A percentile compares a stretch with the other conserved stretches of the same genome.
These are phyloP conservation scores for Anas platyrhynchos DNA, from an alignment of 2,113 vertebrate species.

Conservation along the genomic window DNA sequence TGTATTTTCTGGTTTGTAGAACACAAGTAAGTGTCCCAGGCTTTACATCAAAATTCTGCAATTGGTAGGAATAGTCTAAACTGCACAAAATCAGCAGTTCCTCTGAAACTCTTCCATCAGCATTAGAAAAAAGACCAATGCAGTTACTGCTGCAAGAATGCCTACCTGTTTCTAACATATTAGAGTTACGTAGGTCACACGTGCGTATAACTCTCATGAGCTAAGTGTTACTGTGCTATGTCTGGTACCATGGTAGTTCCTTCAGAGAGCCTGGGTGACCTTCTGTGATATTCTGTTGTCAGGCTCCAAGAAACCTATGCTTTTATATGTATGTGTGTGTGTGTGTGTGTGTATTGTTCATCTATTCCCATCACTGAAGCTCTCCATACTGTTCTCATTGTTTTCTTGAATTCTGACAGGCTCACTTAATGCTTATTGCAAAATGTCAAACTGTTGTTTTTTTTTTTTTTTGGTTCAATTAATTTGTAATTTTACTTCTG, in stretches of 20 bases:
- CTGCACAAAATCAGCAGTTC: background rate
- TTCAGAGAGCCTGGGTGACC: background rate
- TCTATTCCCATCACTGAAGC: background rate
- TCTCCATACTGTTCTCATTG: background rate
- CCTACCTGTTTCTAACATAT: background rate
- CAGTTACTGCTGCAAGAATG: background rate
- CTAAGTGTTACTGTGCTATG: background rate
- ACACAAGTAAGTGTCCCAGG: background rate
- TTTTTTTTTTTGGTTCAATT: background rate
- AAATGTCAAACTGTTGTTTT: background rate
- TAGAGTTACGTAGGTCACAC: accelerated
- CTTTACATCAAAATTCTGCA: background rate
- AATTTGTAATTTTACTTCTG: background rate
- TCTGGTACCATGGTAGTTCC: background rate
- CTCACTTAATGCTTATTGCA: background rate
- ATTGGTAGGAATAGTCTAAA: background rate
- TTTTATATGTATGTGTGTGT: too few species aligned
- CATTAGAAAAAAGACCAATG: background rate
- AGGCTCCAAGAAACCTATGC: background rate
- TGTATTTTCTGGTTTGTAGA: background rate
- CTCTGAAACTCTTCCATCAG: background rate
- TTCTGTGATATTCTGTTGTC: too few species aligned
- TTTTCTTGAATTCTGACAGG: background rate
- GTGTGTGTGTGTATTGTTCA: background rate
- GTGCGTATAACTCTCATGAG: background rate